Evolutionary conservation across 35 echinoderm and acorn worm genomes (phyloP).

Genomic region (Acanthaster planci): DNA sequence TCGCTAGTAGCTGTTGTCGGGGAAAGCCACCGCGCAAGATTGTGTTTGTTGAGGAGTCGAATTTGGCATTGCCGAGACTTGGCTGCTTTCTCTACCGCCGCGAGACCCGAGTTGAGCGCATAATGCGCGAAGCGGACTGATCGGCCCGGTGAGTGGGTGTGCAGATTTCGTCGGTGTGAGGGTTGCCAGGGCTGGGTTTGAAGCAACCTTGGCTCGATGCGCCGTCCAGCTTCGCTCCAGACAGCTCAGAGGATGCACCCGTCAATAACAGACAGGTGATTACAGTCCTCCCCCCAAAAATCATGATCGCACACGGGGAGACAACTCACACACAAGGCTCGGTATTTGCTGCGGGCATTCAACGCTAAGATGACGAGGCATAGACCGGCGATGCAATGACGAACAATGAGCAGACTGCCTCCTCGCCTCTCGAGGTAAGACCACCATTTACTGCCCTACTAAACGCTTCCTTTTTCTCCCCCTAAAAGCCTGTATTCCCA

Average conservation of each 20-base stretch:
- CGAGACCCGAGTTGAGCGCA: no score
- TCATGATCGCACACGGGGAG: no score
- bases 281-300: no score
- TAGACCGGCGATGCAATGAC: neutral
- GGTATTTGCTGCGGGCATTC: neutral
- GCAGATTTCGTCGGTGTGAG: neutral
- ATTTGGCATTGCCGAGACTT: neutral
- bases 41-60: conserved; percentile 18
- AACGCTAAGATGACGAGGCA: neutral
- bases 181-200: neutral
- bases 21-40: neutral
- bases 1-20: neutral
- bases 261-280: no score
- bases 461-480: neutral
- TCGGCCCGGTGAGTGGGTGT: neutral
- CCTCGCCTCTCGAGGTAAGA: neutral
- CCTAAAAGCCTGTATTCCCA: neutral
- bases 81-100: neutral
- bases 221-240: no score
- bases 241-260: no score
- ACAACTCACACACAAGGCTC: neutral
- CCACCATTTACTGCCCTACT: neutral
- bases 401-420: conserved; percentile 1
- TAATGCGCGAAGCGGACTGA: conserved; percentile 6
- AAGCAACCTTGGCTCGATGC: no score